These are phyloP conservation scores for Sturnus vulgaris DNA, from an alignment of 2,113 vertebrate genomes.

Conservation along the genomic window DNA sequence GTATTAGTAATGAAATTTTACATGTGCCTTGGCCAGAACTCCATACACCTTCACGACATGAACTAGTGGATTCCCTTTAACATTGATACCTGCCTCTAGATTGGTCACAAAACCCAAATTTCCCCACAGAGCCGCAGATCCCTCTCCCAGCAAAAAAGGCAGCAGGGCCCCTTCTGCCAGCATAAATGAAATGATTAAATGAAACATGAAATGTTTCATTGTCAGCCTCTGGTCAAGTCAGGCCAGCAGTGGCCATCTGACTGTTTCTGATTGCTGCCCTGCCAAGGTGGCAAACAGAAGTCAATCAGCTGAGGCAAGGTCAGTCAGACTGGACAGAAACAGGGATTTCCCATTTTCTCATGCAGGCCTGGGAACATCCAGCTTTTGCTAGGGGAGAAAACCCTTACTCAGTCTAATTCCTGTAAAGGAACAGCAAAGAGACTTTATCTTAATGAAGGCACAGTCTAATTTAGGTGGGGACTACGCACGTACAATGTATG, in stretches of 20 bases:
- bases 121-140: fast-evolving
- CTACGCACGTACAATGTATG: not conserved
- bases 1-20: not conserved
- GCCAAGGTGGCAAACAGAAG: not conserved
- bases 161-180: not conserved
- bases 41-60: not conserved
- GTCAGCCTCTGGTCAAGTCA: not conserved
- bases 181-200: too few relatives aligned
- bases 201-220: not conserved
- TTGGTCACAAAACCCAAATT: fast-evolving
- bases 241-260: not conserved
- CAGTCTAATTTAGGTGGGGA: not conserved
- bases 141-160: not conserved
- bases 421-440: not conserved
- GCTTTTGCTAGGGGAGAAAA: not conserved
- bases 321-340: not conserved
- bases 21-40: not conserved
- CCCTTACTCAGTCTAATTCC: not conserved
- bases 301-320: not conserved
- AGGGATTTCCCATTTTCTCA: not conserved
- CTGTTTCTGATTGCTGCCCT: not conserved
- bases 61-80: not conserved
- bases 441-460: not conserved
- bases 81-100: not conserved
- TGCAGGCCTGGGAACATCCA: not conserved